Base-by-base conservation (phyloP, 2,113 vertebrate species). In the Trematomus loennbergii region DNA sequence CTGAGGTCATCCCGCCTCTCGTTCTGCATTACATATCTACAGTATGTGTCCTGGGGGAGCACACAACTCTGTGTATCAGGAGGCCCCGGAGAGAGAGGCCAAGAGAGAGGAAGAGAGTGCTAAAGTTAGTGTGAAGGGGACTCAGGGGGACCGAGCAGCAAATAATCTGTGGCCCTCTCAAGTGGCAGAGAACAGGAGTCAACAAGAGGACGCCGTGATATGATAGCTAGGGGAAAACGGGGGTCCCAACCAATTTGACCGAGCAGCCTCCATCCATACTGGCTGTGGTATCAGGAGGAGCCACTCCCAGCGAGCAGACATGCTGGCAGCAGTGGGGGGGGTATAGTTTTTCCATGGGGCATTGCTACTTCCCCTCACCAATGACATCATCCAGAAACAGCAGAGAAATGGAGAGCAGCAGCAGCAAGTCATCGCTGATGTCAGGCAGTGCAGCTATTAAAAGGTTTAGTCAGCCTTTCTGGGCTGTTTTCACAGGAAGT, bases 121-220 rank as follows among this genome's bases (percentile, higher is more conserved):
- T 43, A 54, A 81, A 83, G 84, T 77, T 52, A 63, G 84, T 72
- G 79, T 77, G 75, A 81, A 83, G 58, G 75, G 70, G 84, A 72
- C 75, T 88, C 79, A 53, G 79, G 67, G 81, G 88, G 76, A 55
- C 60, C 5, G 45, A 69, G 82, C 69, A 61, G 82, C 82, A 70
- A 79, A 82, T 91, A 87, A 92, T 92, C 88, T 88, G 65, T 76
- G 84, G 88, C 79, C 91, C 89, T 94, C 91, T 91, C 85, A 70
- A 90, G 84, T 85, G 82, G 86, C 91, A 82, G 84, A 77, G 76
- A 85, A 79, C 79, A 87, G 84, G 92, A 93, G 92, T 93, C 93
- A 93, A 87, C 86, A 85, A 85, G 91, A 92, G 93, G 93, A 94
- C 91, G 87, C 22, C 3, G 81, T 60, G 91, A 93, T 94, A 87